Evolutionary conservation across 1,140 invertebrate genomes (phyloP).

Genomic region (Coboldia fuscipes): DNA sequence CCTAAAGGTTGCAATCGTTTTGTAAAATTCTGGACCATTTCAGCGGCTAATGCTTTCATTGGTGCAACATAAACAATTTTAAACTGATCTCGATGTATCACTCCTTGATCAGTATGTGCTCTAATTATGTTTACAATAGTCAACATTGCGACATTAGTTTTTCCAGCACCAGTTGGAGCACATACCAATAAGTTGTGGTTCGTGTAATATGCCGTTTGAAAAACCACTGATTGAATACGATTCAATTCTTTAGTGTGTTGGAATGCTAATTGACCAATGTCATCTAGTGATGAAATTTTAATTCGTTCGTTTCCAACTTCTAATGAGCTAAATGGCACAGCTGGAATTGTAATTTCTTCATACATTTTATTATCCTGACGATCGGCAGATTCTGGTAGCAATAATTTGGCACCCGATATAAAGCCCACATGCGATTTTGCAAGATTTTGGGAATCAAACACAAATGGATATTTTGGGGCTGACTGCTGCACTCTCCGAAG

Average conservation of each 20-base stretch:
- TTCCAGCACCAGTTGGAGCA: constrained; percentile 90
- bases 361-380: constrained; percentile 47
- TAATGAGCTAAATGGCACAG: constrained; percentile 36
- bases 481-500: constrained; percentile 2
- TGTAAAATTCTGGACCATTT: constrained; percentile 92
- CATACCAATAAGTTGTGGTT: constrained; percentile 95
- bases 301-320: constrained; percentile 45
- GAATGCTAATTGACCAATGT: constrained; percentile 74
- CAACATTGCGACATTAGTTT: constrained; percentile 96
- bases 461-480: constrained; percentile 45
- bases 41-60: constrained; percentile 96
- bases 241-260: constrained; percentile 71
- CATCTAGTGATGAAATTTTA: constrained; percentile 52
- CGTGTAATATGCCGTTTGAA: constrained; percentile 81
- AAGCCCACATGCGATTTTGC: constrained; percentile 49
- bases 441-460: constrained; percentile 53
- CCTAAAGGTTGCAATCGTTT: constrained; percentile 53
- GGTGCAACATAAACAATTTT: constrained; percentile 99
- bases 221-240: constrained; percentile 90
- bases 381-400: constrained; percentile 53
- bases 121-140: constrained; percentile 78
- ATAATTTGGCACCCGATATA: constrained; percentile 55
- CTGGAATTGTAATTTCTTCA: constrained; percentile 78
- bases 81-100: constrained; percentile 80
- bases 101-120: constrained; percentile 53